A percentile compares a stretch with the other conserved stretches of the same genome.
These are phyloP conservation scores for Carassius carassius DNA, from an alignment of 2,113 vertebrate species.

Conservation along the genomic window DNA sequence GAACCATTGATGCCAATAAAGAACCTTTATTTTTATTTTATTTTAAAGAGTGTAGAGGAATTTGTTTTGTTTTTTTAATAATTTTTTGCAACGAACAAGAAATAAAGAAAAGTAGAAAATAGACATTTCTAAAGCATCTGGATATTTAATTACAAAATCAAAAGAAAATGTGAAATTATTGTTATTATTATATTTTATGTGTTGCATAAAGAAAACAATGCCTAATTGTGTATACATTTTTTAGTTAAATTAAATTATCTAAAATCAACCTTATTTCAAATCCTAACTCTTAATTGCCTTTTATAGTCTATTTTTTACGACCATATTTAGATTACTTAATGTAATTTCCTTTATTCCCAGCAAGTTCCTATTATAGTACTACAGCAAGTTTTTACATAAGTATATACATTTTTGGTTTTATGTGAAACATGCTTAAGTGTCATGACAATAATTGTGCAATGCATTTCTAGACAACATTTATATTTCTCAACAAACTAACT, in stretches of 20 bases:
- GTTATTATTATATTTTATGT: background rate
- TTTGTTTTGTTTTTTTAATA: rapidly evolving
- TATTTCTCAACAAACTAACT: background rate
- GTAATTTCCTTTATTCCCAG: background rate
- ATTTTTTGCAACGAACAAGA: background rate
- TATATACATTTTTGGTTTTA: too few species aligned
- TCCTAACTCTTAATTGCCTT: background rate
- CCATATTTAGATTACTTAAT: background rate
- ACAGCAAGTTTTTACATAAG: too few species aligned
- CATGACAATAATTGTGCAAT: background rate
- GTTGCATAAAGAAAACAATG: background rate
- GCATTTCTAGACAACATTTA: background rate
- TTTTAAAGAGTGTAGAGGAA: too few species aligned
- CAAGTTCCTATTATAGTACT: background rate
- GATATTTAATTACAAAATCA: background rate
- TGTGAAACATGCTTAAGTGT: background rate
- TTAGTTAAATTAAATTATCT: too few species aligned
- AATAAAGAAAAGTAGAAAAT: background rate
- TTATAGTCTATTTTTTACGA: background rate
- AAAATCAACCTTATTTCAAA: background rate
- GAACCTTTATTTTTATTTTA: too few species aligned
- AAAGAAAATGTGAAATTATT: background rate
- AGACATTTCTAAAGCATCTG: background rate
- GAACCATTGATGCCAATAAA: too few species aligned
- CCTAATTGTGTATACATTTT: background rate